Base-by-base conservation (phyloP, 2,888 invertebrate genomes). In the Cantharis flavilabris region DNA sequence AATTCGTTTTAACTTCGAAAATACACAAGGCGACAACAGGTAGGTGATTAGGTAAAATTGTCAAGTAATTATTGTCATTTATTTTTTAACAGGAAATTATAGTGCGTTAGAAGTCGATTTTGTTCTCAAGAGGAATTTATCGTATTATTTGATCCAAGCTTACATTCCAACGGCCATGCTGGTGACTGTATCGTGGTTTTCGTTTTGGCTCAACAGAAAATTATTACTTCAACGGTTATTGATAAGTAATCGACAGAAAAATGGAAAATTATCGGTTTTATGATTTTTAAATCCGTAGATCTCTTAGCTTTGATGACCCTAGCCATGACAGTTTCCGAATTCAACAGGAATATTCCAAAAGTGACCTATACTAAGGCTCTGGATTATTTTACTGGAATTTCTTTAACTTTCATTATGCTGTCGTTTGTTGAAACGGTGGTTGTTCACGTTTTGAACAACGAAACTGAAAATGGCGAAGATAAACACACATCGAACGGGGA, bases 171-270 rank as follows among this genome's bases (percentile, higher is more conserved):
- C 65, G 20, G 73, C 20, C 11, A 70, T 73, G 72, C 14, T 78
- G n/a, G 69, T 73, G 9, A 65, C 73, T 16, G 9, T 76, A 13
- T 78, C 78, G 14, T 76, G 78, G 78, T 30, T 76, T n/a, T 70
- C 72, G 9, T 78, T 78, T 26, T 78, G 75, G 75, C 14, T 78
- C 11, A 71, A 72, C 26, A 75, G 67, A 10, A 73, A 72, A 13
- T 11, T 30, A 3, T 16, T 78, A 16, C 62, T 70, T 2, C 20
- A 28, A n/a, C 77, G 77, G 3, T 30, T 78, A 18, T 67, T 75
- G 20, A 64, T 75, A 30, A 23, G 77, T 72, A 70, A 33, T 28
- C n/a, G 3, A 28, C 9, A 0, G n/a, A 13, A 14, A 23, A 28
- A 20, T 11, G 18, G 4, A 64, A 18, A 64, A 4, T 2, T 18